A percentile compares a stretch with the other conserved stretches of the same genome.
phyloP scores from a whole-genome alignment of 2,797 vertebrate genomes.

The Clarias platycephalus region DNA sequence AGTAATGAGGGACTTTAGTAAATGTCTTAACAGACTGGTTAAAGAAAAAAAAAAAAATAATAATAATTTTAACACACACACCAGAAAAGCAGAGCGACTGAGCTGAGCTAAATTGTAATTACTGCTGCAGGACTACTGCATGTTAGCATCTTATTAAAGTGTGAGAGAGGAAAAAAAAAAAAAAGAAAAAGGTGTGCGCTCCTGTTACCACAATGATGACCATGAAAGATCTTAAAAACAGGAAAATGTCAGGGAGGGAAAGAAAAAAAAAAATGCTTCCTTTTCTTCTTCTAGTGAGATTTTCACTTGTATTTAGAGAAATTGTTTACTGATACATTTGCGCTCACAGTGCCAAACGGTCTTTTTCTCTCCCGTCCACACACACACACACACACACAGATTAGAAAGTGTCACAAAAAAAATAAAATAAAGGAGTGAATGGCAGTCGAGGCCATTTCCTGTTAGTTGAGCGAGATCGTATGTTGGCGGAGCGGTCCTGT shows the following conservation, averaged over 20 bases:
- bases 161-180: neutral
- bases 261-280: no score
- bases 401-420: slow-evolving; percentile 32
- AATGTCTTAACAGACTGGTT: neutral
- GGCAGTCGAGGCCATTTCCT: slow-evolving; percentile 42
- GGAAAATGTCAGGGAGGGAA: neutral
- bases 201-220: neutral
- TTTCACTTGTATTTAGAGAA: neutral
- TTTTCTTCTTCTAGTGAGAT: neutral
- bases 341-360: neutral
- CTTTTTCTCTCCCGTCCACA: neutral
- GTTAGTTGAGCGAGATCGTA: slow-evolving; percentile 50
- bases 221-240: neutral
- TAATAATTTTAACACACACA: no score
- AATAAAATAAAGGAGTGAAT: slow-evolving; percentile 10
- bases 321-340: neutral
- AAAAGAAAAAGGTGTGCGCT: neutral
- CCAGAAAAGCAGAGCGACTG: neutral
- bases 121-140: neutral
- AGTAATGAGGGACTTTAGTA: neutral
- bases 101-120: neutral
- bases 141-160: neutral
- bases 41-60: neutral
- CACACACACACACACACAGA: slow-evolving; percentile 1
- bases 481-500: slow-evolving; percentile 15